Percentiles rank a stretch among this genome's conserved stretches.
These are phyloP conservation scores for Drosophila sulfurigaster DNA, from an alignment of 1,140 invertebrate genomes.

Conservation along the genomic window DNA sequence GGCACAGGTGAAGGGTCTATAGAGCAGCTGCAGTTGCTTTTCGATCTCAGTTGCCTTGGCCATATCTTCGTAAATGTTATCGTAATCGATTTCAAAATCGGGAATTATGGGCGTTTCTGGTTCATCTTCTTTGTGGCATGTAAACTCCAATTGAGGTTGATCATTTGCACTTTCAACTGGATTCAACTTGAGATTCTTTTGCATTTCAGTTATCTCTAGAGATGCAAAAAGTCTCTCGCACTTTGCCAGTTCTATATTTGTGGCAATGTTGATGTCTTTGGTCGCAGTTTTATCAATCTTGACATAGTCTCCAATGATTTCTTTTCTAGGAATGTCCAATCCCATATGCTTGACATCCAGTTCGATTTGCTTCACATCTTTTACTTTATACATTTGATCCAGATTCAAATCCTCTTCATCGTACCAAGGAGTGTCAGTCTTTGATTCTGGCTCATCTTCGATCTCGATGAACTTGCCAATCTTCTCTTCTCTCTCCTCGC, in stretches of 20 bases:
- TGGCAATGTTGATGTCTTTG: neutral
- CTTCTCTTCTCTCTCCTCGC: neutral
- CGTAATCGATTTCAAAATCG: conserved; percentile 51
- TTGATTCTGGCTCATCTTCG: neutral
- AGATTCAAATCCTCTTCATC: conserved; percentile 13
- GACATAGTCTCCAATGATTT: conserved; percentile 31
- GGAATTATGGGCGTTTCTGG: conserved; percentile 3
- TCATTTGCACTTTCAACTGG: neutral
- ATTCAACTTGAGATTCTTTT: conserved; percentile 2
- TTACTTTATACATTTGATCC: neutral
- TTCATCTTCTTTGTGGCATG: neutral
- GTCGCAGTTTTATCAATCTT: conserved; percentile 8
- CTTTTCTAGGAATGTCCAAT: conserved; percentile 21
- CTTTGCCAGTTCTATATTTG: neutral
- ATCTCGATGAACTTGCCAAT: conserved; percentile 4
- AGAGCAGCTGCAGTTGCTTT: conserved; percentile 55
- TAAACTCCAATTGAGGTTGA: neutral
- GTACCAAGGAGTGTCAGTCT: conserved; percentile 21
- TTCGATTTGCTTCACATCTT: neutral
- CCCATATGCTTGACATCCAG: conserved; percentile 20
- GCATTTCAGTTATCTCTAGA: conserved; percentile 12
- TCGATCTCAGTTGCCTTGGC: conserved; percentile 41
- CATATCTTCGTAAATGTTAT: conserved; percentile 53
- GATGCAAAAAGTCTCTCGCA: conserved; percentile 9
- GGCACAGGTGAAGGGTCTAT: conserved; percentile 56